Evolutionary conservation across 2,888 invertebrate species (phyloP).

Genomic region (Sarcophaga carnaria): DNA sequence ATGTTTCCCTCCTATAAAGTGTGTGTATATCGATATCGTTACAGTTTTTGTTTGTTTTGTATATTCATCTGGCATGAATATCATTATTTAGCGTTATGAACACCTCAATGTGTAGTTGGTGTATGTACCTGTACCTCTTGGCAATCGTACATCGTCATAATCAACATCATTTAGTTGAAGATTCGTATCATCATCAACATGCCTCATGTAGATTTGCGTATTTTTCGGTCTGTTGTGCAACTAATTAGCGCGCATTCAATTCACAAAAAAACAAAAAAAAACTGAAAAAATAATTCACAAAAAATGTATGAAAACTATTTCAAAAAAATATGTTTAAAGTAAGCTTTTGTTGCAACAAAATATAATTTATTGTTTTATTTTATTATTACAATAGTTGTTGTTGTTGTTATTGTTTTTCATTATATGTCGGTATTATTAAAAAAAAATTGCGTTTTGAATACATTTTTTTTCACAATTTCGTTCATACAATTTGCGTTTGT

Average conservation of each 20-base stretch:
- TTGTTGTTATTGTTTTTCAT: neutral
- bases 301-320: neutral
- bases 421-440: too few species aligned
- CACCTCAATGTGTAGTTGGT: neutral
- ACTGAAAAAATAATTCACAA: neutral
- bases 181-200: neutral
- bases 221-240: constrained; percentile 62
- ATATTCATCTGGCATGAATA: neutral
- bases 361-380: constrained; percentile 55
- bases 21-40: too few species aligned
- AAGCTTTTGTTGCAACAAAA: constrained; percentile 28
- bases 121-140: neutral
- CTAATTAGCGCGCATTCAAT: constrained; percentile 60
- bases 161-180: neutral
- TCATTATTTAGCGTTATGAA: neutral
- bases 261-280: constrained; percentile 29
- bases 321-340: neutral
- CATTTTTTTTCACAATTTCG: neutral
- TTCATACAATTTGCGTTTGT: constrained; percentile 30
- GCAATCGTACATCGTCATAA: neutral
- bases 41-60: neutral
- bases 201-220: constrained; percentile 56
- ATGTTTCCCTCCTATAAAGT: neutral
- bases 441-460: constrained; percentile 52
- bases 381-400: constrained; percentile 4